Percentiles rank a stretch among this genome's conserved stretches.
phyloP scores from a whole-genome alignment of 2,888 invertebrate genomes.

The Eupithecia subfuscata region DNA sequence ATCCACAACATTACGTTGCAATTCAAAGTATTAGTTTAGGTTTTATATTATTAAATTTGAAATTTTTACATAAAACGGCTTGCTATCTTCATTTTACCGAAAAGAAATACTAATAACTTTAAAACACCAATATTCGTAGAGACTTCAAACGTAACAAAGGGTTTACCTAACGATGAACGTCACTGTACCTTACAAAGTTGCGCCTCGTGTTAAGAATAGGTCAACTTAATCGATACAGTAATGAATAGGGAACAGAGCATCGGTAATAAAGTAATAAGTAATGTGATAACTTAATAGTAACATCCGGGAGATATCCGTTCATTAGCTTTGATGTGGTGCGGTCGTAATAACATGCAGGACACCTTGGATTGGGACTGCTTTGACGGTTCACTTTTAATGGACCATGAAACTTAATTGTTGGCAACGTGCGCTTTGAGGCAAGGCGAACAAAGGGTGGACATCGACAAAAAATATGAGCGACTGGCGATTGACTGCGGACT shows the following conservation, averaged over 20 bases:
- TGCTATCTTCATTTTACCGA: too few relatives aligned
- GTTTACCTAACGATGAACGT: not conserved
- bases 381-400: slow-evolving; percentile 49
- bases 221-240: slow-evolving; percentile 8
- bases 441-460: not conserved
- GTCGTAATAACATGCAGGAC: slow-evolving; percentile 57
- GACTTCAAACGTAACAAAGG: not conserved
- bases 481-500: slow-evolving; percentile 1
- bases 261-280: slow-evolving; percentile 73
- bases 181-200: slow-evolving; percentile 7
- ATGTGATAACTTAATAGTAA: slow-evolving; percentile 75
- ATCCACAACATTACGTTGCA: too few relatives aligned
- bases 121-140: not conserved
- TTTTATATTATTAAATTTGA: not conserved
- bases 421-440: slow-evolving; percentile 28
- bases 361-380: slow-evolving; percentile 59
- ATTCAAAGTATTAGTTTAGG: not conserved
- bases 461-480: not conserved
- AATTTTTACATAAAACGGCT: not conserved
- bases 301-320: slow-evolving; percentile 67
- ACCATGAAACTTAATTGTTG: slow-evolving; percentile 40
- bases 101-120: too few relatives aligned
- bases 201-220: not conserved
- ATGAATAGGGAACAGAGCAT: slow-evolving; percentile 53
- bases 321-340: slow-evolving; percentile 67